phyloP scores from a whole-genome alignment of 2,888 invertebrate species.

The Hirtodrosophila confusa region DNA sequence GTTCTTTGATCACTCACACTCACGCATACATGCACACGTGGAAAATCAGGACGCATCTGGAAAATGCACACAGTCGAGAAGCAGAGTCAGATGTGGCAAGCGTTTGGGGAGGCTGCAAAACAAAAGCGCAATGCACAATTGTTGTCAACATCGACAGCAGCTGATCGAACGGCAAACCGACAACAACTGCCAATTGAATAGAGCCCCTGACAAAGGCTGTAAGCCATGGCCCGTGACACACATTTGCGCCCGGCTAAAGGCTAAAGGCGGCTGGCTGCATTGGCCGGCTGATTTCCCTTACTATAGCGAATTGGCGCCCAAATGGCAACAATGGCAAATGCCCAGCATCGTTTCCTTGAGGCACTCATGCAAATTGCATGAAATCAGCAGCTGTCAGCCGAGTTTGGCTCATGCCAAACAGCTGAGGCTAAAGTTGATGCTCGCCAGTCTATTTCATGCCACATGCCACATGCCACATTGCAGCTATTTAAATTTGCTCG shows the following conservation, averaged over 20 bases:
- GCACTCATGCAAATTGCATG: constrained; percentile 63
- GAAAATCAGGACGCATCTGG: constrained; percentile 46
- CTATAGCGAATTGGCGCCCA: constrained; percentile 67
- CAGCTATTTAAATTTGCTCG: constrained; percentile 37
- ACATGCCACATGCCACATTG: constrained; percentile 13
- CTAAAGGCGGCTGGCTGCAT: constrained; percentile 38
- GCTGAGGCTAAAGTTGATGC: constrained; percentile 22
- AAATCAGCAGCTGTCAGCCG: constrained; percentile 66
- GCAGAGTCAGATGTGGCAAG: constrained; percentile 39
- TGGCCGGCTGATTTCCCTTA: constrained; percentile 11
- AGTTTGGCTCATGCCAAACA: constrained; percentile 54
- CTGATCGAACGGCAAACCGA: constrained; percentile 59
- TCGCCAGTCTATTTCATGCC: constrained; percentile 27
- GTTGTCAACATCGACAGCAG: constrained; percentile 60
- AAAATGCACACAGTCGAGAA: constrained; percentile 30
- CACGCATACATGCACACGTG: not conserved
- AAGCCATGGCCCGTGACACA: constrained; percentile 72
- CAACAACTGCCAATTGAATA: constrained; percentile 44
- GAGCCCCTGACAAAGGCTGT: constrained; percentile 18
- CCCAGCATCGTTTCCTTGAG: constrained; percentile 11
- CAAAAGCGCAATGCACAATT: constrained; percentile 47
- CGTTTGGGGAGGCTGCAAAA: constrained; percentile 20
- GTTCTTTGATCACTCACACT: constrained; percentile 15
- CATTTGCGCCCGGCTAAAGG: constrained; percentile 49
- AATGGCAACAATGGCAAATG: constrained; percentile 42